These are phyloP conservation scores for Drosophila helvetica DNA, from an alignment of 2,888 invertebrate species.

Conservation along the genomic window DNA sequence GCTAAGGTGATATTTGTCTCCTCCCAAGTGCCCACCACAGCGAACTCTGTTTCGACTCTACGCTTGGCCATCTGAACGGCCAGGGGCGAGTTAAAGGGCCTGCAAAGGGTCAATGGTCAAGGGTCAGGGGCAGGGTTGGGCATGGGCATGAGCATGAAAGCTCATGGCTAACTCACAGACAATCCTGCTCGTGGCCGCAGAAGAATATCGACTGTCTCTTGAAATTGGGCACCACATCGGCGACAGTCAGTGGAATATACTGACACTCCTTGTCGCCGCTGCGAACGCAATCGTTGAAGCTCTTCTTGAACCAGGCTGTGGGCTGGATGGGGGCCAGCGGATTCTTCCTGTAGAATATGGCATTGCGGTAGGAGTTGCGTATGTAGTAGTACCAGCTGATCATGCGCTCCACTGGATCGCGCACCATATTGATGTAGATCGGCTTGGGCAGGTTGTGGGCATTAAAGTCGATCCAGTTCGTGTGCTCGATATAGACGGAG, in stretches of 20 bases:
- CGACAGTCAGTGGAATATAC: conserved; percentile 90
- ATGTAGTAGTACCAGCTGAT: conserved; percentile 96
- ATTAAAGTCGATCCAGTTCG: conserved; percentile 94
- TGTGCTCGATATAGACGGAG: conserved; percentile 93
- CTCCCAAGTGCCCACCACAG: conserved; percentile 94
- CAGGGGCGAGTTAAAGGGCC: conserved; percentile 92
- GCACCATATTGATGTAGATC: conserved; percentile 93
- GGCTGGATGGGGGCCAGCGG: conserved; percentile 86
- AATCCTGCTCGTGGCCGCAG: conserved; percentile 92
- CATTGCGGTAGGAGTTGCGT: conserved; percentile 88
- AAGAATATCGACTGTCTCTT: conserved; percentile 93
- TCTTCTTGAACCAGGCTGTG: conserved; percentile 84
- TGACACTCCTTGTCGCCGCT: conserved; percentile 92
- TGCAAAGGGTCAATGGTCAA: conserved; percentile 81
- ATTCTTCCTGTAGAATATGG: conserved; percentile 91
- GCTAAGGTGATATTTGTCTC: conserved; percentile 93
- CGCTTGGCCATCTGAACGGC: conserved; percentile 92
- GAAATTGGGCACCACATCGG: conserved; percentile 92
- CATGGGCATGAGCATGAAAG: too few species aligned
- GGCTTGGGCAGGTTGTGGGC: conserved; percentile 91
- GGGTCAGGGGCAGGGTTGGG: not conserved
- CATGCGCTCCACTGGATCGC: conserved; percentile 94
- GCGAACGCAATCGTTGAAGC: conserved; percentile 93
- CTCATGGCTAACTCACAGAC: conserved; percentile 87
- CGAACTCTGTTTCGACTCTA: conserved; percentile 92